Evolutionary conservation across 1,140 invertebrate species (phyloP).

Genomic region (Pogonomyrmex barbatus): DNA sequence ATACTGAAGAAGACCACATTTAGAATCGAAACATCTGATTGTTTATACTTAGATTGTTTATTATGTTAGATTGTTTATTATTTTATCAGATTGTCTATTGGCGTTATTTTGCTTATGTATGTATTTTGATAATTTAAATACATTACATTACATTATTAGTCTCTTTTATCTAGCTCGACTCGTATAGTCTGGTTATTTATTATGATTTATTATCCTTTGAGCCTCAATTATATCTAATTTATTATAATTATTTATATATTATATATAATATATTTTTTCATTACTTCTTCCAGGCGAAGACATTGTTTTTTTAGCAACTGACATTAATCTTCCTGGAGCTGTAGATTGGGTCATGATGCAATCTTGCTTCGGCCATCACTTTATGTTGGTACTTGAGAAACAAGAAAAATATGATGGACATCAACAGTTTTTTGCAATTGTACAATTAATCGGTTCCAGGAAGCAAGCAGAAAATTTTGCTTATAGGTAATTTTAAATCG

Average conservation of each 20-base stretch:
- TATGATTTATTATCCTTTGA: no score
- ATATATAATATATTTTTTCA: not conserved
- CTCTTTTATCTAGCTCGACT: no score
- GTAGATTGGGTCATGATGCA: constrained; percentile 99
- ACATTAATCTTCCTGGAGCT: constrained; percentile 99
- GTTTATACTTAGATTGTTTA: no score
- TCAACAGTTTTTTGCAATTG: constrained; percentile 99
- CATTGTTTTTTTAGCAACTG: constrained; percentile 99
- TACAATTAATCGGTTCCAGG: constrained; percentile 98
- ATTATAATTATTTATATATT: not conserved
- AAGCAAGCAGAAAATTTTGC: constrained; percentile 99
- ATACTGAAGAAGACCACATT: no score
- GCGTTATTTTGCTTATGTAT: no score
- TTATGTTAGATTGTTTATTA: no score
- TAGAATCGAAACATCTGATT: no score
- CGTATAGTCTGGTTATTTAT: no score
- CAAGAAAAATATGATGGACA: constrained; percentile 99
- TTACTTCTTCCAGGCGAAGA: constrained; percentile 91
- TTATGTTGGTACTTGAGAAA: constrained; percentile 99
- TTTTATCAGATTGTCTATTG: no score
- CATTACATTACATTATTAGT: no score
- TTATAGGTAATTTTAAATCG: constrained; percentile 90
- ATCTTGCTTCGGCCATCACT: constrained; percentile 99
- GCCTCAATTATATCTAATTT: not conserved
- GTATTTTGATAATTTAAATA: no score